Evolutionary conservation across 2,113 vertebrate genomes (phyloP), one percentile per base, ranked within the genome.

Genomic region (Pogonocichla stellata): DNA sequence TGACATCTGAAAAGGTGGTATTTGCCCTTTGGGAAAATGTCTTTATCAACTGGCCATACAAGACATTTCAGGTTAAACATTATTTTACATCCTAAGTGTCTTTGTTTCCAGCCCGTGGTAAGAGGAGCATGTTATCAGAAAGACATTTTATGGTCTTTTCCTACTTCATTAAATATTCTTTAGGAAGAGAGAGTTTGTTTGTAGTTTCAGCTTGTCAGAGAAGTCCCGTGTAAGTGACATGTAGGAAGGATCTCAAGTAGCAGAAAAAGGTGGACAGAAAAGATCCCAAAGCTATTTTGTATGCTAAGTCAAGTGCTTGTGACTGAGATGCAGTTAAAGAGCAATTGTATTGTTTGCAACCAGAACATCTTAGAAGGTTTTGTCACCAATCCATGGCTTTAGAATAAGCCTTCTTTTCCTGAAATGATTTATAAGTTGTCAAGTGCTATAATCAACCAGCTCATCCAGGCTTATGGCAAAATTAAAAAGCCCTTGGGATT

Each of bases 391-490:
- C 65, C 14, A 4, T 70, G 57, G 73, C 72, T 91, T 91, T 73
- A 91, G 67, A 96, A 87, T 86, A 96, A 93, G 31, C 10, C 67
- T 72, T 54, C 66, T 97, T 86, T 86, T 96, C 70, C 70, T 92
- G 77, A 91, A 97, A 88, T 0, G 7, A 58, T 92, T 53, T 93
- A 69, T 95, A 96, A 91, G 12, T 96, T 97, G 93, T 97, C 93
- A 95, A 95, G 93, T 82, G 28, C 3, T 95, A 38, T 96, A 96
- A 97, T 94, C 87, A 97, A 93, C 64, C 67, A 95, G 86, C 67
- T 94, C 57, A 90, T 92, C 88, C 64, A 42, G 19, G 48, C 72
- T 58, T 95, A 81, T 17, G 20, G 50, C 79, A 92, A 94, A 97
- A 96, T 95, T 84, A 83, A 94, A 96, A 96, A 73, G 38, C 93